Percentiles rank a stretch among this genome's conserved stretches.
phyloP scores from a whole-genome alignment of 2,888 invertebrate species.

The Thera obeliscata region DNA sequence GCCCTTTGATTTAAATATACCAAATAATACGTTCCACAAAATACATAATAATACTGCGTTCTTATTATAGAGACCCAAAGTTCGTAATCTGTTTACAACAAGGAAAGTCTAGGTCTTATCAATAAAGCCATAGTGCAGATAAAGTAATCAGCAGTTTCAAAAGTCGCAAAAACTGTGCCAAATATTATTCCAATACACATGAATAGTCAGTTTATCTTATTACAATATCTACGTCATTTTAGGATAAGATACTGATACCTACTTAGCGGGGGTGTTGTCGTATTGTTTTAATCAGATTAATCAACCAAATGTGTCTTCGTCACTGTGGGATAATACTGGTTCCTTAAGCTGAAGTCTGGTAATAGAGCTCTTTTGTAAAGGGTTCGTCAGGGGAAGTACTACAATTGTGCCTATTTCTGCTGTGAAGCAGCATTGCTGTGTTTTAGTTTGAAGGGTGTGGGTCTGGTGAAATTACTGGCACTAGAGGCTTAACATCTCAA shows the following conservation, averaged over 20 bases:
- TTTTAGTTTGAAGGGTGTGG: no score
- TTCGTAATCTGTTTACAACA: no score
- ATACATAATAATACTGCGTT: no score
- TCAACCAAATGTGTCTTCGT: constrained; percentile 24
- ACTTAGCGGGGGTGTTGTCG: constrained; percentile 11
- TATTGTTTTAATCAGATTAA: constrained; percentile 17
- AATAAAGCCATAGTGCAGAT: background rate
- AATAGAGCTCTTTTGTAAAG: background rate
- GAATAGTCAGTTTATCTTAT: background rate
- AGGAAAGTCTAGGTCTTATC: no score
- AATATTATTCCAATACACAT: background rate
- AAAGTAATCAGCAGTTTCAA: background rate
- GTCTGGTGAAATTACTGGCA: no score
- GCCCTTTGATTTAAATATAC: no score
- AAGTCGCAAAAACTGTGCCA: background rate
- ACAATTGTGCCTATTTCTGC: no score
- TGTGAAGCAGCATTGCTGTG: no score
- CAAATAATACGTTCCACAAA: no score
- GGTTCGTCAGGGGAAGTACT: no score
- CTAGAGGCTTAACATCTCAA: no score
- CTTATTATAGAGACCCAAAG: no score
- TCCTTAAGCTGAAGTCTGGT: background rate
- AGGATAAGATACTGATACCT: constrained; percentile 30
- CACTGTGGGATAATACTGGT: constrained; percentile 7
- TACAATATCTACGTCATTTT: constrained; percentile 19